Percentiles rank a stretch among this genome's conserved stretches.
These are phyloP conservation scores for Psammodynastes pulverulentus DNA, from an alignment of 2,113 vertebrate species.

Conservation along the genomic window DNA sequence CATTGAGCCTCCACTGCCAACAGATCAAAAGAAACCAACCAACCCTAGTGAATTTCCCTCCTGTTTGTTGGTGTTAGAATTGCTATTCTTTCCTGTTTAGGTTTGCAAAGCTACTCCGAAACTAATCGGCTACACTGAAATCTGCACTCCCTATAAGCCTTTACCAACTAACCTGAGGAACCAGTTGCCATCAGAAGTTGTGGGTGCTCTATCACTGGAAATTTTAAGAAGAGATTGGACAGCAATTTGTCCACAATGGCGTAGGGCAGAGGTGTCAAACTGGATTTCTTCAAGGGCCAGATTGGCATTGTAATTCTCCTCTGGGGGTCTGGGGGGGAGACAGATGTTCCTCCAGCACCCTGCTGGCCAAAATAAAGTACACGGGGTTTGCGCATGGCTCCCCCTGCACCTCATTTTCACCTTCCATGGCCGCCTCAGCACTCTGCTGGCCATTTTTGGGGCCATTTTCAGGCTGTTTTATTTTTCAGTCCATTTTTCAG, in stretches of 20 bases:
- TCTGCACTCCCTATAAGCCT: not conserved
- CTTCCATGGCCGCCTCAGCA: no score
- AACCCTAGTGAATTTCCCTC: not conserved
- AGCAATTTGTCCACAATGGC: not conserved
- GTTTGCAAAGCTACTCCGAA: not conserved
- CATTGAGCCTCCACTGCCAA: not conserved
- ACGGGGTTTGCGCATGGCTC: no score
- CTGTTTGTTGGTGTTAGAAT: not conserved
- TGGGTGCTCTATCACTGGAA: not conserved
- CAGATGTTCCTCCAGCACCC: no score
- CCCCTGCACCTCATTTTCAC: no score
- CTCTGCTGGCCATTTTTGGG: no score
- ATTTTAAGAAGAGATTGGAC: not conserved
- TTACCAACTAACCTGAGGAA: not conserved
- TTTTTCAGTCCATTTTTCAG: no score
- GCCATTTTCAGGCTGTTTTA: no score
- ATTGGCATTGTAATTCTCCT: no score
- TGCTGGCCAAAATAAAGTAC: no score
- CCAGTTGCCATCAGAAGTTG: not conserved
- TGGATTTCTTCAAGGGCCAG: no score
- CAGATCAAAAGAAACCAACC: not conserved
- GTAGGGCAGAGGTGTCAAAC: not conserved
- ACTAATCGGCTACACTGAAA: not conserved
- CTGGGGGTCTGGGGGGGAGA: no score
- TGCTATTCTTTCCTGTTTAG: not conserved